These are phyloP conservation scores for Mastomys natalensis DNA, from an alignment of 2,113 vertebrate genomes.

Conservation along the genomic window DNA sequence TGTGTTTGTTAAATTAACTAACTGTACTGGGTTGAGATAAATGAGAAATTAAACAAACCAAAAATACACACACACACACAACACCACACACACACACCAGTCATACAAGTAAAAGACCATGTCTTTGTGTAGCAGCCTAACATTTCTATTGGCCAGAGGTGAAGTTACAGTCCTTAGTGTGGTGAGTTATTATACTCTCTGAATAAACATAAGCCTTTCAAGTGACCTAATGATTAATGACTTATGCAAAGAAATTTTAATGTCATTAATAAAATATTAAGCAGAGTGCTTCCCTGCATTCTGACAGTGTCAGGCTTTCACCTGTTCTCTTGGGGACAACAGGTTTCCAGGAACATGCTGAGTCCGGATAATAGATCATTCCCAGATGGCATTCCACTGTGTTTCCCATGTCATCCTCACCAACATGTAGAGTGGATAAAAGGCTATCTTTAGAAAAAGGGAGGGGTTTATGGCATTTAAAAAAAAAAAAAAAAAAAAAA, in stretches of 20 bases:
- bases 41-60: not conserved
- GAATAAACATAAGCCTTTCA: constrained; percentile 79
- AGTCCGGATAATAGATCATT: constrained; percentile 52
- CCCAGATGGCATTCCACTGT: not conserved
- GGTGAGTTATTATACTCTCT: constrained; percentile 52
- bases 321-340: constrained; percentile 47
- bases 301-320: constrained; percentile 57
- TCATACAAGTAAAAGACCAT: not conserved
- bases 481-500: not conserved
- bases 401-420: not conserved
- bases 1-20: not conserved
- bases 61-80: not conserved
- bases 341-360: constrained; percentile 59
- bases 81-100: not conserved
- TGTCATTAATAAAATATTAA: constrained; percentile 76
- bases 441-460: not conserved
- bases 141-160: not conserved
- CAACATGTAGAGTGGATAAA: not conserved
- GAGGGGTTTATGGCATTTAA: not conserved
- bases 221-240: constrained; percentile 83
- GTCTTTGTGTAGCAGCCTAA: not conserved
- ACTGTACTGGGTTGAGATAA: constrained; percentile 20
- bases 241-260: constrained; percentile 75
- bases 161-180: not conserved
- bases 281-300: constrained; percentile 70